Percentiles rank a stretch among this genome's conserved stretches.
Evolutionary conservation across 2,797 vertebrate species (phyloP).

Genomic region (Cynodonichthys magdalenae): DNA sequence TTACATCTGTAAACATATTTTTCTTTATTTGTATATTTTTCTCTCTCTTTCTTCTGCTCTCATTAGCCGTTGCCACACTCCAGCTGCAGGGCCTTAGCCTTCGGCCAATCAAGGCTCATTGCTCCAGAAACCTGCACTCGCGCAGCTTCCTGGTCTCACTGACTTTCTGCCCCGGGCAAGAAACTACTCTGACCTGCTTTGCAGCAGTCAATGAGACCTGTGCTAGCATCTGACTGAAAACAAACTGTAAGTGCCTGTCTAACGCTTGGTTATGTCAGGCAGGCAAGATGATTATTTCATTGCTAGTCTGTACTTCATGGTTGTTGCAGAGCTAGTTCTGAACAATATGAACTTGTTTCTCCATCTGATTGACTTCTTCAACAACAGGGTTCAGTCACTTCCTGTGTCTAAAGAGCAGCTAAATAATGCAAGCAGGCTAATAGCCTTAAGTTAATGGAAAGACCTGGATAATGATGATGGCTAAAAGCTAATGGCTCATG

Average conservation of each 20-base stretch:
- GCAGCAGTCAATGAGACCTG: neutral
- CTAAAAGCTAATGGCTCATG: conserved; percentile 48
- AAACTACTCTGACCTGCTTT: neutral
- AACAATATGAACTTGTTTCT: neutral
- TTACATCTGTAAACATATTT: neutral
- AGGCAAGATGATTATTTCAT: neutral
- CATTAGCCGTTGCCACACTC: neutral
- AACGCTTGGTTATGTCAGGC: neutral
- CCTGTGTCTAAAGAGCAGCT: conserved; percentile 39
- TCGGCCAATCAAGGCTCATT: neutral
- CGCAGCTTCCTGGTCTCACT: neutral
- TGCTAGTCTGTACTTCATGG: neutral
- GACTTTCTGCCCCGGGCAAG: neutral
- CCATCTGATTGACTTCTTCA: conserved; percentile 6
- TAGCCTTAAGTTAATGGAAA: conserved; percentile 54
- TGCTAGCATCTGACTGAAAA: neutral
- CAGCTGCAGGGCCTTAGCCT: neutral
- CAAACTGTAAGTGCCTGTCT: neutral
- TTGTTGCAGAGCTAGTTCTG: too few species aligned
- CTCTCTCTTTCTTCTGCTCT: neutral
- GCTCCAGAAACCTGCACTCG: neutral
- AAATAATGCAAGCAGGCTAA: conserved; percentile 70
- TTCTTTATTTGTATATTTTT: neutral
- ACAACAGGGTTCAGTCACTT: conserved; percentile 37
- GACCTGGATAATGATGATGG: conserved; percentile 29